Conservation (phyloP, 2,113 vertebrate genomes). For the Aplodontia rufa region DNA sequence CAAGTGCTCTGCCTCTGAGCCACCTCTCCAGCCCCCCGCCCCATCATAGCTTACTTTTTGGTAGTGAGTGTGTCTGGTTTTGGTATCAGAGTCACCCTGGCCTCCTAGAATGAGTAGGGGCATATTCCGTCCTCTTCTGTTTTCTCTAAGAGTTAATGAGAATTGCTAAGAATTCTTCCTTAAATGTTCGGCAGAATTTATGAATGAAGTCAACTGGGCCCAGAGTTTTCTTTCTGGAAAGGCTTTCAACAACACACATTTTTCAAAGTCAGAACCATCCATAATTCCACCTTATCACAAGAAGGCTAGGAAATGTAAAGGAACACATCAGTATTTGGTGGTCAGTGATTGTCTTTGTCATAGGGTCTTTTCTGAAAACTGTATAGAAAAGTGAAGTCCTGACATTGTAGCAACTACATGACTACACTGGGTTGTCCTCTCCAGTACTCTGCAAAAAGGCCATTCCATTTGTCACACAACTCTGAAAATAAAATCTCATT, state of each 20-base stretch:
- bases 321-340: background rate
- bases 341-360: background rate
- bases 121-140: background rate
- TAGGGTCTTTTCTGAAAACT: conserved; percentile 16
- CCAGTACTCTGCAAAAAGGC: conserved; percentile 1
- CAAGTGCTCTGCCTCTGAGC: too few relatives aligned
- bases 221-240: conserved; percentile 19
- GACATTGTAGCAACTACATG: background rate
- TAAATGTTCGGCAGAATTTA: conserved; percentile 31
- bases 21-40: too few relatives aligned
- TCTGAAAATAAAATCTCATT: conserved; percentile 60
- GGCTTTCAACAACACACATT: background rate
- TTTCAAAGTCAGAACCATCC: conserved; percentile 4
- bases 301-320: background rate
- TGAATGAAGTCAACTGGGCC: background rate
- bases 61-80: conserved; percentile 36
- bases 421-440: background rate
- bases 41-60: background rate
- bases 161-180: conserved; percentile 11
- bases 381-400: conserved; percentile 6
- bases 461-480: conserved; percentile 14
- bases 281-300: background rate
- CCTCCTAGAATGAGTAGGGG: background rate
- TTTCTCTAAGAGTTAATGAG: conserved; percentile 22
- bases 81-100: background rate